phyloP scores from a whole-genome alignment of 1,140 invertebrate species.

The Episyrphus balteatus region DNA sequence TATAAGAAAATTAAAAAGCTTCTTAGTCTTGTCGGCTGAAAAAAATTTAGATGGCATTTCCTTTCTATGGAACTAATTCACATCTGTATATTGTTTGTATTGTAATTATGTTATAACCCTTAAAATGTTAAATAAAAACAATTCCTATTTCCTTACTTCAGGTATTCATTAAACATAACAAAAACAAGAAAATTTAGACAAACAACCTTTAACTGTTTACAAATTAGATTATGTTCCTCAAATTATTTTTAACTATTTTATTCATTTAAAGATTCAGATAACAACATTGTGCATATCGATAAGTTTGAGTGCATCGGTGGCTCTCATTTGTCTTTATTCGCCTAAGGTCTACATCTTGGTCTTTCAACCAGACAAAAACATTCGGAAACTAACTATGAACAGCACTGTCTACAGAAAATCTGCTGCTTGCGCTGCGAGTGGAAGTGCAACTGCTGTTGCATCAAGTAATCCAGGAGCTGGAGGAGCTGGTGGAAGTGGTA shows the following conservation, averaged over 20 bases:
- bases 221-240: not conserved
- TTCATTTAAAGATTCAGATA: constrained; percentile 50
- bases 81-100: no score
- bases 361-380: constrained; percentile 67
- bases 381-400: constrained; percentile 43
- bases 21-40: no score
- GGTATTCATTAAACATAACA: no score
- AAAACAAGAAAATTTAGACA: no score
- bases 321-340: constrained; percentile 62
- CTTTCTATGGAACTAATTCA: no score
- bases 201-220: not conserved
- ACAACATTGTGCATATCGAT: constrained; percentile 69
- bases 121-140: no score
- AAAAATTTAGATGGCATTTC: no score
- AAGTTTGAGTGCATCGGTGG: constrained; percentile 65
- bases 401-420: constrained; percentile 38
- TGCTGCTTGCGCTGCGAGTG: constrained; percentile 15
- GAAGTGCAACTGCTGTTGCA: not conserved
- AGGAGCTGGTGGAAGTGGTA: not conserved
- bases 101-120: no score
- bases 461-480: not conserved
- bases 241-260: not conserved
- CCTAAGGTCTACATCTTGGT: constrained; percentile 68
- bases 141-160: no score
- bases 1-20: no score